phyloP scores from a whole-genome alignment of 2,888 invertebrate genomes.

The Drosophila lacicola region DNA sequence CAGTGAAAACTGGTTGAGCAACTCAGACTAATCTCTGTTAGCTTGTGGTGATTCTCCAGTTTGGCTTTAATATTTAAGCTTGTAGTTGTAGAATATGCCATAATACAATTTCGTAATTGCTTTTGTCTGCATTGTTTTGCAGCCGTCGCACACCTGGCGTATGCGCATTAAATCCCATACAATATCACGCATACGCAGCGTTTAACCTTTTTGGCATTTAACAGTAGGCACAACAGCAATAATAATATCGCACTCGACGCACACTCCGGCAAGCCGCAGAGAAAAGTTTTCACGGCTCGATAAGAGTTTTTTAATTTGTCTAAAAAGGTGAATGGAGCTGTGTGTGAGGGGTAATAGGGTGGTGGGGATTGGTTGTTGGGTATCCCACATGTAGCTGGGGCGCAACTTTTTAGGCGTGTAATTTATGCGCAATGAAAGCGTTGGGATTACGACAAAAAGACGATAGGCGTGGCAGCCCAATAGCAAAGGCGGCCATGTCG shows the following conservation, averaged over 20 bases:
- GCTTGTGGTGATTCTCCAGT: slow-evolving; percentile 12
- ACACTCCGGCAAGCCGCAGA: slow-evolving; percentile 58
- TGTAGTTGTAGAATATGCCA: background rate
- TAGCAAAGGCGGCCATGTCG: slow-evolving; percentile 38
- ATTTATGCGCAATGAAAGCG: slow-evolving; percentile 78
- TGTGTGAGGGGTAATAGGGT: background rate
- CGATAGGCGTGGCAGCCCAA: slow-evolving; percentile 49
- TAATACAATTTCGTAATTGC: slow-evolving; percentile 36
- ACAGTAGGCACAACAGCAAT: slow-evolving; percentile 30
- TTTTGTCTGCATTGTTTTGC: slow-evolving; percentile 37
- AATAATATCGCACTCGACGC: slow-evolving; percentile 50
- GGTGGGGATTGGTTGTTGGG: background rate
- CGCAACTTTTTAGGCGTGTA: slow-evolving; percentile 71
- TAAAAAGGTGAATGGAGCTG: slow-evolving; percentile 56
- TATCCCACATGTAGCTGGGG: background rate
- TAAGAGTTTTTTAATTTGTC: slow-evolving; percentile 81
- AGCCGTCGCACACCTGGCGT: slow-evolving; percentile 43
- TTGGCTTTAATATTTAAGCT: slow-evolving; percentile 20
- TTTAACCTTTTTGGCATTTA: slow-evolving; percentile 53
- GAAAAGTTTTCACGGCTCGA: slow-evolving; percentile 69
- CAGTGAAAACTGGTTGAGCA: background rate
- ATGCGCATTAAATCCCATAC: slow-evolving; percentile 58
- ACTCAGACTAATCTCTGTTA: slow-evolving; percentile 1
- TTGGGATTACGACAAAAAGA: slow-evolving; percentile 67
- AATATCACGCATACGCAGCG: slow-evolving; percentile 68